These are phyloP conservation scores for Lithophane leautieri DNA, from an alignment of 2,888 invertebrate species.

Conservation along the genomic window DNA sequence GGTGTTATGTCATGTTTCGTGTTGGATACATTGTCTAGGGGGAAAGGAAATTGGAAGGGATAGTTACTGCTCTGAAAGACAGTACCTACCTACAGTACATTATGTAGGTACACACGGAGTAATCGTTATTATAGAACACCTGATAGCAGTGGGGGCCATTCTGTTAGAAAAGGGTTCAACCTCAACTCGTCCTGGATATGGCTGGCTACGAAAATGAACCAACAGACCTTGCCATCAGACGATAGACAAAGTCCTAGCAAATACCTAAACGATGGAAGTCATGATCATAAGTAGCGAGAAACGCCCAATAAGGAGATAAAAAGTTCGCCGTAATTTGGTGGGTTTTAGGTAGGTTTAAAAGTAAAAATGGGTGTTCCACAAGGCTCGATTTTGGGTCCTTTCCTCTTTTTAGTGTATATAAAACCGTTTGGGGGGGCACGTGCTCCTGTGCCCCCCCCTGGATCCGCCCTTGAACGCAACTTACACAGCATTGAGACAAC, in stretches of 20 bases:
- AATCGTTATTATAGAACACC: not conserved
- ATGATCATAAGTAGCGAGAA: not conserved
- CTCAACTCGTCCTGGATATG: too few species aligned
- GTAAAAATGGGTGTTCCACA: too few species aligned
- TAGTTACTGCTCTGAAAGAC: not conserved
- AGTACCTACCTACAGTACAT: not conserved
- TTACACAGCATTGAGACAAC: not conserved
- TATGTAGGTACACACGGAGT: not conserved
- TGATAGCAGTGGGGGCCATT: not conserved
- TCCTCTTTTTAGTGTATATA: too few species aligned
- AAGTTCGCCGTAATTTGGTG: too few species aligned
- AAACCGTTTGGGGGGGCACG: too few species aligned
- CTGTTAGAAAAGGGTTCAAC: not conserved
- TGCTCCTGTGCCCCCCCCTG: too few species aligned
- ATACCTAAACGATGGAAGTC: not conserved
- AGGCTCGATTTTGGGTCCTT: too few species aligned
- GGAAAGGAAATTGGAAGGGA: not conserved
- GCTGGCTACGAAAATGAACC: not conserved
- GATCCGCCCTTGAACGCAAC: too few species aligned
- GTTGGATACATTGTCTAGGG: not conserved
- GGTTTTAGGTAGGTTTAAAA: too few species aligned
- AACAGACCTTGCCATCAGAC: not conserved
- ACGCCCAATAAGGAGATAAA: too few species aligned
- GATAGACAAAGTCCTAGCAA: not conserved
- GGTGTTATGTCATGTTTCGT: conserved; percentile 11